phyloP scores from a whole-genome alignment of 1,140 invertebrate species.

The Drosophila nannoptera region DNA sequence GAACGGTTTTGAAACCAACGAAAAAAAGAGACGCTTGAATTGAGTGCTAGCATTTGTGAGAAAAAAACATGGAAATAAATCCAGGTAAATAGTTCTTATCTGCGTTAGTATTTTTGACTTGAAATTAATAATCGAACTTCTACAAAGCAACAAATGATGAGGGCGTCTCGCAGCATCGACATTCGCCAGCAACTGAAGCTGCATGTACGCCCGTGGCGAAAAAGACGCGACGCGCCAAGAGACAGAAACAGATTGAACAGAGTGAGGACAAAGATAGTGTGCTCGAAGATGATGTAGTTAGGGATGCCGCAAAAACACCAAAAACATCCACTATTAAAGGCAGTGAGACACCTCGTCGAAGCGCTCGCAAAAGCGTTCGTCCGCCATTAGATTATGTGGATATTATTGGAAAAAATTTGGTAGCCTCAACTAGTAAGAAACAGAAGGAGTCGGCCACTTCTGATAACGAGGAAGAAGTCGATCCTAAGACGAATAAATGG shows the following conservation, averaged over 20 bases:
- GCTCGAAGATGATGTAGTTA: background rate
- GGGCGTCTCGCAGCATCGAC: constrained; percentile 4
- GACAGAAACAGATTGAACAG: background rate
- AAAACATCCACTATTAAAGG: background rate
- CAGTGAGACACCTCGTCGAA: constrained; percentile 65
- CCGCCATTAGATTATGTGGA: constrained; percentile 64
- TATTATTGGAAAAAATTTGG: constrained; percentile 45
- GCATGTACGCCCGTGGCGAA: constrained; percentile 35
- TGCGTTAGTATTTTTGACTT: background rate
- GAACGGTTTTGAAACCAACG: constrained; percentile 35
- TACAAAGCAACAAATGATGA: background rate
- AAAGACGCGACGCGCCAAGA: constrained; percentile 30
- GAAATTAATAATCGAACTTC: background rate
- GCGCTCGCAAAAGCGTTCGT: constrained; percentile 64
- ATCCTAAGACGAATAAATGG: constrained; percentile 42
- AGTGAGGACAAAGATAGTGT: background rate
- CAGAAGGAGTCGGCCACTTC: background rate
- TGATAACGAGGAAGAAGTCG: background rate
- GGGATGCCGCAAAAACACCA: constrained; percentile 12
- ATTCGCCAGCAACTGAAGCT: constrained; percentile 1
- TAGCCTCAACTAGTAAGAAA: constrained; percentile 47
- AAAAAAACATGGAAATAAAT: constrained; percentile 8
- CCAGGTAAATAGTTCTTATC: constrained; percentile 18
- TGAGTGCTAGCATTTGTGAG: background rate
- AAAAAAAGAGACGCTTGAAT: constrained; percentile 28